phyloP scores from a whole-genome alignment of 1,140 invertebrate species.

The Cotesia typhae region DNA sequence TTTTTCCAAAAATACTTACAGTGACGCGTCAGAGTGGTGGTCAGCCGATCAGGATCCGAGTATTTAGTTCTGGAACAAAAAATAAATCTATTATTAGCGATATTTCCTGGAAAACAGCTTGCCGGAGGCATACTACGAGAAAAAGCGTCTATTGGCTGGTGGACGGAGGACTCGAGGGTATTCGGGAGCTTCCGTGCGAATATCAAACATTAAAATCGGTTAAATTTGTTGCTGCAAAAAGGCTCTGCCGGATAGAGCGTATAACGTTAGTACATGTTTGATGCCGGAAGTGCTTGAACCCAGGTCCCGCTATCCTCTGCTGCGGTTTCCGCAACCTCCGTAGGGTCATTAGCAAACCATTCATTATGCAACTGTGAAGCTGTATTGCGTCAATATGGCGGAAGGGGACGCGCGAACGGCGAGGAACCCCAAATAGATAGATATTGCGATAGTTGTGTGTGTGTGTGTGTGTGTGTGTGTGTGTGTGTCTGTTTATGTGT shows the following conservation, averaged over 20 bases:
- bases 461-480: not conserved
- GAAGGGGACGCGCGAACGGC: conserved; percentile 22
- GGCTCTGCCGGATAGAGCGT: conserved; percentile 28
- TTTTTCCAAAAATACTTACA: conserved; percentile 45
- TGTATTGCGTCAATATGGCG: conserved; percentile 59
- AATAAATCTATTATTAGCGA: not conserved
- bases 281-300: conserved; percentile 57
- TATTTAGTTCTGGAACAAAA: conserved; percentile 49
- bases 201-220: conserved; percentile 29
- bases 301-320: conserved; percentile 44
- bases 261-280: conserved; percentile 50
- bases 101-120: conserved; percentile 16
- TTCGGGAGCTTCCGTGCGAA: not conserved
- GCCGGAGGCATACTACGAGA: too few relatives aligned
- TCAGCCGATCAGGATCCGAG: conserved; percentile 50
- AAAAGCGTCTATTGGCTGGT: not conserved
- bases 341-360: conserved; percentile 61
- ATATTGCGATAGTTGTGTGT: not conserved
- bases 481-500: not conserved
- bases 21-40: conserved; percentile 54
- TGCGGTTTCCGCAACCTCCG: conserved; percentile 60
- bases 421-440: not conserved
- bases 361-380: conserved; percentile 60
- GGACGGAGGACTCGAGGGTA: not conserved
- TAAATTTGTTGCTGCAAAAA: conserved; percentile 25